These are phyloP conservation scores for Bergia puertoricense DNA, from an alignment of 92 coral and sea anemone genomes.

Conservation along the genomic window DNA sequence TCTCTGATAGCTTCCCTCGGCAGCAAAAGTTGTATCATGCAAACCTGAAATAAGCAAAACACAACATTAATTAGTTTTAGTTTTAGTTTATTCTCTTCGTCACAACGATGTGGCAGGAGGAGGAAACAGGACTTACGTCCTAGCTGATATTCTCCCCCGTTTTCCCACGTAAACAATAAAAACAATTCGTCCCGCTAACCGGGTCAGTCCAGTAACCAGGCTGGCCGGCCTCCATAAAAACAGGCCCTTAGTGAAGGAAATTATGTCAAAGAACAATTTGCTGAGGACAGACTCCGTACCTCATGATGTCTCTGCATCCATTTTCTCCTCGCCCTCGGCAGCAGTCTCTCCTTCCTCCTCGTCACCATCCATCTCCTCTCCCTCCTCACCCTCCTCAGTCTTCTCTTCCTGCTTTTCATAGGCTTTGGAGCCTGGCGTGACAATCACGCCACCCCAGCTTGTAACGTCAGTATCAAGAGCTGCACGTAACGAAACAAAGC, in stretches of 20 bases:
- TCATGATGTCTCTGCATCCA: conserved; percentile 64
- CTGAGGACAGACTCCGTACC: neutral
- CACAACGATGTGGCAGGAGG: no score
- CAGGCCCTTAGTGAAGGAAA: no score
- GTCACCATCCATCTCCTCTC: conserved; percentile 69
- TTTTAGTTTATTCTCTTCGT: no score
- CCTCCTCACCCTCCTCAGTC: conserved; percentile 90
- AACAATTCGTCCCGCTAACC: no score
- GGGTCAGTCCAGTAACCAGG: no score
- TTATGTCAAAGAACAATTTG: neutral
- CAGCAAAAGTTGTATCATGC: neutral
- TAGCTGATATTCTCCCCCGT: no score
- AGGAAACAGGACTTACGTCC: no score
- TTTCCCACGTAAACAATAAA: no score
- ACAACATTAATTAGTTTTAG: no score
- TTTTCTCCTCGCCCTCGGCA: conserved; percentile 73
- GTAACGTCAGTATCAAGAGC: conserved; percentile 92
- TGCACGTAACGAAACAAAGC: conserved; percentile 10
- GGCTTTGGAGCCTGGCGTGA: conserved; percentile 91
- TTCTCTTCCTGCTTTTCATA: conserved; percentile 92
- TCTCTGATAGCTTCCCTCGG: neutral
- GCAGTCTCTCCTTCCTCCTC: conserved; percentile 59
- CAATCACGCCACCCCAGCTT: conserved; percentile 99
- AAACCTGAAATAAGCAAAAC: neutral
- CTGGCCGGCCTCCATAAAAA: no score